Base-by-base conservation (phyloP, 1,140 invertebrate species). In the Drosophila trapezifrons region DNA sequence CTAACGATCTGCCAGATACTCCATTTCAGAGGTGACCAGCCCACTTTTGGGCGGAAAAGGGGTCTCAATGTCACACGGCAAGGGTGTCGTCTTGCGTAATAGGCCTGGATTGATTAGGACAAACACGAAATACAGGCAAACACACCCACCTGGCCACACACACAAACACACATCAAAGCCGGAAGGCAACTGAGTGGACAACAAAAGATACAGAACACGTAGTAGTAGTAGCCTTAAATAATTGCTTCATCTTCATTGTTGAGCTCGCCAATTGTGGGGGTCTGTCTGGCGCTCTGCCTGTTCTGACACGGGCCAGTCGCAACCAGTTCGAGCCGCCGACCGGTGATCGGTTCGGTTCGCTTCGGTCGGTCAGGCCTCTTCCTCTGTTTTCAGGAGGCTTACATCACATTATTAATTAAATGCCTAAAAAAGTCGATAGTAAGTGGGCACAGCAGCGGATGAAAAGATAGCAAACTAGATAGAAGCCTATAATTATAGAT, bases 401-500 rank as follows among this genome's bases (percentile, higher is more conserved):
- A 77, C 77, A 80, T 84, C 82, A 84, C 54, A 54, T 65, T 63
- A 73, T 73, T 78, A 65, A 79, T 67, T 83, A 67, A 83, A 43
- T 65, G 52, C 46, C 62, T 10, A 25, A 10, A 32, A 60, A 42
- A 56, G 9, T 20, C 1, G 12, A 57, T 27, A 71, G 46, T 51
- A 75, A 52, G 37, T 25, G 35, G 27, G 20, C 6, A 51, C 37
- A 62, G 22, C 51, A 27, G 20, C 13, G 22, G 25, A 42, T 42
- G 22, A 29, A 29, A 29, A 4, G 6, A 29, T 63, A 63, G 25
- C 0, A 40, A 62, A 40, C n/a, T 10, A 15, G 13, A n/a, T n/a
- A 4, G 1, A 58, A 15, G 13, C 27, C 6, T 20, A 18, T 0
- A 58, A 7, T 20, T 18, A 12, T 3, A 20, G 54, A 62, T 29